phyloP scores from a whole-genome alignment of 2,797 vertebrate genomes.

The Acipenser transmontanus region DNA sequence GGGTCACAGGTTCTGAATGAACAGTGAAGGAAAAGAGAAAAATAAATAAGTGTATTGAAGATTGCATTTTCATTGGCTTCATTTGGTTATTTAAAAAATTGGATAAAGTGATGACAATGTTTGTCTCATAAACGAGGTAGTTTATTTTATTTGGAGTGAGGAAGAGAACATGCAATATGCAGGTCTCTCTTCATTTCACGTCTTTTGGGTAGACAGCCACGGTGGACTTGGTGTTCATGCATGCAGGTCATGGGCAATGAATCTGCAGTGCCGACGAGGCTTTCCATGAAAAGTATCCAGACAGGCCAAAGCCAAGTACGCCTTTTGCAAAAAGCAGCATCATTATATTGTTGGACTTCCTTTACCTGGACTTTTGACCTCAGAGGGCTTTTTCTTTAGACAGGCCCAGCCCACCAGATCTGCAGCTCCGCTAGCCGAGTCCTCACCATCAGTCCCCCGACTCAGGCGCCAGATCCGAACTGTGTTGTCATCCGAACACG shows the following conservation, averaged over 20 bases:
- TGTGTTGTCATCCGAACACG: conserved; percentile 94
- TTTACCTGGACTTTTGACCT: conserved; percentile 20
- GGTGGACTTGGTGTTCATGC: too few relatives aligned
- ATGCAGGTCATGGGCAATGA: too few relatives aligned
- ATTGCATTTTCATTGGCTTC: too few relatives aligned
- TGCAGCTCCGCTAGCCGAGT: conserved; percentile 46
- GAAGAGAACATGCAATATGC: too few relatives aligned
- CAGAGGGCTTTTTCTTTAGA: conserved; percentile 48
- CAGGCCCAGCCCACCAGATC: conserved; percentile 73
- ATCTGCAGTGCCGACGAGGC: too few relatives aligned
- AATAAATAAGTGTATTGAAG: background rate
- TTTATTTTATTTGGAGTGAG: too few relatives aligned
- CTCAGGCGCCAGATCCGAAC: conserved; percentile 83
- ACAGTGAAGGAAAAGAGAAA: background rate
- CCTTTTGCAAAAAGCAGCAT: background rate
- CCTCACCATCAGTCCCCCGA: conserved; percentile 41
- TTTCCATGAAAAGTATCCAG: background rate
- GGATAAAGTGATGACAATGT: too few relatives aligned
- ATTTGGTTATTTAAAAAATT: too few relatives aligned
- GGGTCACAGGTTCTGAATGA: conserved; percentile 30
- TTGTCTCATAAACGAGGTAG: too few relatives aligned
- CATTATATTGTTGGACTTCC: conserved; percentile 25
- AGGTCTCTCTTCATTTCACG: too few relatives aligned
- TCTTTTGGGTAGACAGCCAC: too few relatives aligned
- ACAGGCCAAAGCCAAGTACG: background rate